Conservation (phyloP, 2,888 invertebrate species). For the Anoncus sp. region DNA sequence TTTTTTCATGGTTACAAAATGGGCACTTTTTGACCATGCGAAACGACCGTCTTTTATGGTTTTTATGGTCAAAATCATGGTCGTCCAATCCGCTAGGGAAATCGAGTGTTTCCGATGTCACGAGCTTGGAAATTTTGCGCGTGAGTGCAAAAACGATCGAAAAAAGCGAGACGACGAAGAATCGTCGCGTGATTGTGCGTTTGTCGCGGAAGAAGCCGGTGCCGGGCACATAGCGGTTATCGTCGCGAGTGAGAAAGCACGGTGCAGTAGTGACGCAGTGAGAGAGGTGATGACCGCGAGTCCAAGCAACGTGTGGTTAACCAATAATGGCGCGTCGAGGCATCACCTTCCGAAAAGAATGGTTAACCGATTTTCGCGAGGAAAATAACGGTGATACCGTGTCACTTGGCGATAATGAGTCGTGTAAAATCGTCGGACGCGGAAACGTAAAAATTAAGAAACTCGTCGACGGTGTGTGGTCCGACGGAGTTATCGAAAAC, state of each 20-base stretch:
- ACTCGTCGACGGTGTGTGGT: slow-evolving; percentile 50
- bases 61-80: no score
- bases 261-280: background rate
- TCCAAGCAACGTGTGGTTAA: slow-evolving; percentile 33
- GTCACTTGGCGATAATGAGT: slow-evolving; percentile 43
- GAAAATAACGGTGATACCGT: background rate
- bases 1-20: no score
- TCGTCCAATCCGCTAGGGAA: no score
- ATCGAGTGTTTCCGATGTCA: background rate
- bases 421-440: slow-evolving; percentile 33
- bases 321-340: slow-evolving; percentile 48
- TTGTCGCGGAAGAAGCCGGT: slow-evolving; percentile 41
- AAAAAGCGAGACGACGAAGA: background rate
- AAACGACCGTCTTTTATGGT: no score
- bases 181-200: slow-evolving; percentile 25
- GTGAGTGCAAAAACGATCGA: background rate
- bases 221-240: background rate
- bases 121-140: background rate
- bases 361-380: slow-evolving; percentile 37
- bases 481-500: slow-evolving; percentile 51
- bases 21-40: no score
- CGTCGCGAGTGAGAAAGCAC: background rate
- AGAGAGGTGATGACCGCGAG: slow-evolving; percentile 10
- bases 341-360: slow-evolving; percentile 48
- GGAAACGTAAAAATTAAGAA: slow-evolving; percentile 42